Evolutionary conservation across 92 coral and sea anemone species (phyloP), one percentile per base, ranked within the genome.

Genomic region (Palythoa grandis): DNA sequence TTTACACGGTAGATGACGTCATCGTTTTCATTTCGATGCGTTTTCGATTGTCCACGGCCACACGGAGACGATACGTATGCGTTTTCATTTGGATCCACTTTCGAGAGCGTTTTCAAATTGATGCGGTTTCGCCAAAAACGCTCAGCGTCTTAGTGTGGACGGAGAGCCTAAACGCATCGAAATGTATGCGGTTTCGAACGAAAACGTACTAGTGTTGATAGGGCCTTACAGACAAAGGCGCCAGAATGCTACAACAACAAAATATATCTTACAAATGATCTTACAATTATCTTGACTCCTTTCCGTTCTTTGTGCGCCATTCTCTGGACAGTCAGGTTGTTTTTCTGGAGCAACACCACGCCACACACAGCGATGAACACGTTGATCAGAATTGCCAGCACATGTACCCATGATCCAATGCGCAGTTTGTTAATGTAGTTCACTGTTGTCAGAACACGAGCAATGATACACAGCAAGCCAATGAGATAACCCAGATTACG

Each of bases 201-300:
- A 29, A 29, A 29, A 29, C 35, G 35, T 1, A 29, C 35, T 29
- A 29, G 35, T 29, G 35, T 29, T 0, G 35, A 29, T 1, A 29
- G 35, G 35, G 35, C 35, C 35, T 29, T 71, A 7, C 2, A 22
- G 22, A 17, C 35, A 29, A 29, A 29, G 35, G 35, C 35, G 35
- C 35, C 35, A 29, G 35, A 8, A 17, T 22, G 58, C 3, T 40
- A 76, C 10, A 23, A 13, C 11, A 29, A 7, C n/a, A 35, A 17
- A 12, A 7, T 38, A 14, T 1, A 12, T 53, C 82, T 87, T 56
- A 90, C 91, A 72, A 90, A 77, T 9, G 83, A 12, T 53, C 82
- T 87, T 56, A 90, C 93, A 72, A 90, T 87, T 9, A 87, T 61
- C 60, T 87, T 90, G 17, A 90, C 91, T 15, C 86, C 87, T 54